Evolutionary conservation across 2,797 vertebrate species (phyloP).

Genomic region (Macropodus opercularis): DNA sequence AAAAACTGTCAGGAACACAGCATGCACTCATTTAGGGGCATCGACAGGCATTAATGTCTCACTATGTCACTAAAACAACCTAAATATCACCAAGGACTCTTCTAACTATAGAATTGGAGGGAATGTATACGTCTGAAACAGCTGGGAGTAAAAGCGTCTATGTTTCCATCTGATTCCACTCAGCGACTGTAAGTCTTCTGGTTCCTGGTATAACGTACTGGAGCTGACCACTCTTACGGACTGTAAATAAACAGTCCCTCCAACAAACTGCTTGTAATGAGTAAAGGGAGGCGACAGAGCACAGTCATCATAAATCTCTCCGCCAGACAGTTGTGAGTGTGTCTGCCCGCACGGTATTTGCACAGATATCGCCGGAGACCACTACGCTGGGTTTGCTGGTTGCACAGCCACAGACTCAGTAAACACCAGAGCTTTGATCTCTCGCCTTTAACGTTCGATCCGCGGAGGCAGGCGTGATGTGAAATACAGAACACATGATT

Average conservation of each 20-base stretch:
- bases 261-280: conserved; percentile 50
- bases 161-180: no score
- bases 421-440: conserved; percentile 55
- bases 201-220: no score
- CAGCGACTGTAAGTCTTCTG: no score
- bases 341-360: conserved; percentile 58
- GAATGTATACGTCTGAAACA: no score
- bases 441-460: conserved; percentile 48
- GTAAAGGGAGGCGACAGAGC: conserved; percentile 34
- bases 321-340: conserved; percentile 33
- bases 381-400: conserved; percentile 42
- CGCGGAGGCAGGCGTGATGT: conserved; percentile 25
- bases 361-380: conserved; percentile 60
- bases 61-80: no score
- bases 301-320: conserved; percentile 38
- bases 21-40: conserved; percentile 18
- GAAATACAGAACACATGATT: conserved; percentile 47
- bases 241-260: conserved; percentile 34
- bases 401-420: conserved; percentile 47
- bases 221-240: no score
- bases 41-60: conserved; percentile 27
- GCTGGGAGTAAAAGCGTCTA: no score
- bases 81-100: no score
- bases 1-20: conserved; percentile 28
- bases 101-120: no score